Evolutionary conservation across 64 coral and sea anemone species (phyloP).

Genomic region (Stichodactyla mertensii): DNA sequence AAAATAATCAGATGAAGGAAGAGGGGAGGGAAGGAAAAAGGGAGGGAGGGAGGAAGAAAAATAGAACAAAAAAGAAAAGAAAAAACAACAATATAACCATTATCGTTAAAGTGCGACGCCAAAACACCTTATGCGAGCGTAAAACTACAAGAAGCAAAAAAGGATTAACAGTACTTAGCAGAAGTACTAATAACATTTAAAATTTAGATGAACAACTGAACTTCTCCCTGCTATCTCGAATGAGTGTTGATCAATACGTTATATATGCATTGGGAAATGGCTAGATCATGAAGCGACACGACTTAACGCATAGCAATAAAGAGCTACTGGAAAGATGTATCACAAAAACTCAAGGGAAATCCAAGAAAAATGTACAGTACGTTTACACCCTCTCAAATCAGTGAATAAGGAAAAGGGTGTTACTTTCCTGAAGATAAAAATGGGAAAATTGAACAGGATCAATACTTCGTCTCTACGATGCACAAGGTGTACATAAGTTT

Average conservation of each 20-base stretch:
- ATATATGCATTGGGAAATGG: conserved; percentile 23
- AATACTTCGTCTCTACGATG: conserved; percentile 2
- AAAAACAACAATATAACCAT: too few species aligned
- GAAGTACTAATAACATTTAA: too few species aligned
- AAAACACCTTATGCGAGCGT: too few species aligned
- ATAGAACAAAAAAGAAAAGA: too few species aligned
- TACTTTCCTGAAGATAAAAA: conserved; percentile 17
- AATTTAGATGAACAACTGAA: neutral
- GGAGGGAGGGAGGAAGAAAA: too few species aligned
- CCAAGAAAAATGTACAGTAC: conserved; percentile 24
- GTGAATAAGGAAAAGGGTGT: neutral
- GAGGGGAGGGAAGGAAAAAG: too few species aligned
- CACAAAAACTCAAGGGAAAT: neutral
- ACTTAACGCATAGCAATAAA: conserved; percentile 15
- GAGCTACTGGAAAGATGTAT: conserved; percentile 24
- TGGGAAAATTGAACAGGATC: conserved; percentile 10
- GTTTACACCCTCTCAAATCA: conserved; percentile 5
- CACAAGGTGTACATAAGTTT: neutral
- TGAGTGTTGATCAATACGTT: conserved; percentile 16
- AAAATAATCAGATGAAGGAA: too few species aligned
- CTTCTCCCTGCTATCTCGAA: conserved; percentile 18
- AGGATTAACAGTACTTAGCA: too few species aligned
- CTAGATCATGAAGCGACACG: conserved; percentile 5
- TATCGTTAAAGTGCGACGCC: too few species aligned
- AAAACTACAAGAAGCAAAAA: too few species aligned